These are phyloP conservation scores for Eulemur rufifrons DNA, from an alignment of 2,113 vertebrate genomes.

Conservation along the genomic window DNA sequence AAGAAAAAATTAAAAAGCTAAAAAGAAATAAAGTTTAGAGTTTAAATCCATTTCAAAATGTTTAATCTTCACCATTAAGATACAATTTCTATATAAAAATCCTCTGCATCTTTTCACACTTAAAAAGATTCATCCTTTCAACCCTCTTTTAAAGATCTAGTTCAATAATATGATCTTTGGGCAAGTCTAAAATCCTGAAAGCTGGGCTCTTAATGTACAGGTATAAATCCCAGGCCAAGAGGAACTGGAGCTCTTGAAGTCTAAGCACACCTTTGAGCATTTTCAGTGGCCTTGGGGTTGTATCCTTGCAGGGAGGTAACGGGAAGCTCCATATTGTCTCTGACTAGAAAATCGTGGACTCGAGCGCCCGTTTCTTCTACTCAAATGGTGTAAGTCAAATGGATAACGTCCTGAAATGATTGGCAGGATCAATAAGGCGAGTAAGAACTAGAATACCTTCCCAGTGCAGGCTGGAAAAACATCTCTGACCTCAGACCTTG, in stretches of 20 bases:
- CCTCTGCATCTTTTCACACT: not conserved
- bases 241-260: not conserved
- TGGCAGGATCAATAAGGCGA: not conserved
- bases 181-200: not conserved
- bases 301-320: not conserved
- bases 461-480: not conserved
- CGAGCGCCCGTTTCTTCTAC: not conserved
- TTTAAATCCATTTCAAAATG: not conserved
- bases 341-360: not conserved
- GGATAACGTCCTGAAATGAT: not conserved
- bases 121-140: slow-evolving; percentile 18
- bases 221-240: not conserved
- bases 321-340: not conserved
- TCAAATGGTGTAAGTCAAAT: not conserved
- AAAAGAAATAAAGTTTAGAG: not conserved
- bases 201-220: not conserved
- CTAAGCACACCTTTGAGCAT: not conserved
- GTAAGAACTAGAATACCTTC: not conserved
- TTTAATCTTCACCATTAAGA: not conserved
- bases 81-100: not conserved
- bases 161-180: not conserved
- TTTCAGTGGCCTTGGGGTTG: not conserved
- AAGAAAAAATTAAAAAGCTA: too few species aligned
- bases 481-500: slow-evolving; percentile 52
- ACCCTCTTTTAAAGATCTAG: not conserved